Evolutionary conservation across 2,797 vertebrate genomes (phyloP), one percentile per base, ranked within the genome.

Genomic region (Poeciliopsis presidionis): DNA sequence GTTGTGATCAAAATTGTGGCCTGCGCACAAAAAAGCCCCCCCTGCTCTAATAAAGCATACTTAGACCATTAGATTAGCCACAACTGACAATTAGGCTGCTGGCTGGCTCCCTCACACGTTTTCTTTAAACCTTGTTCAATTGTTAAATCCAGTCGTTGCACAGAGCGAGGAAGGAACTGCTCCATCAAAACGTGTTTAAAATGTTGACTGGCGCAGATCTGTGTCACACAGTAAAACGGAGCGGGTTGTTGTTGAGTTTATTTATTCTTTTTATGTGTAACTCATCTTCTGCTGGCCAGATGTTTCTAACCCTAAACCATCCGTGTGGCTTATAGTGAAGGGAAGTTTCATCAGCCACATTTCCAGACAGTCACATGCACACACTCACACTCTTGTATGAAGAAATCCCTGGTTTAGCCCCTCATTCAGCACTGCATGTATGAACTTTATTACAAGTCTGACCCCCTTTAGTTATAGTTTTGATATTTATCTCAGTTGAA

Each of bases 1-100:
- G 90, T 84, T 85, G 84, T 83, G 85, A 90, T 89, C 81, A 82
- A 87, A 90, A 86, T 80, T 86, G 89, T 16, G 75, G 87, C 13
- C 33, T 78, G 45, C 73, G 79, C 76, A 83, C 85, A 84, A 55
- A 88, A 51, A 85, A 41, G 55, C 81, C 75, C 78, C 78, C 79
- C 77, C 77, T 33, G 7, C 78, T 82, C 82, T 83, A 86, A 84
- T 83, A 87, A 89, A 89, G 86, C 90, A 86, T 87, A 85, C 90
- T 91, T 87, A 86, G 89, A 86, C 86, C 82, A 85, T 91, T 90
- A 91, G 82, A 90, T 88, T 85, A 84, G 85, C 90, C 91, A 84
- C 90, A 91, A 83, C 79, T 84, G 78, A 85, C 87, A 92, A 93
- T 91, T 88, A 91, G 41, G 53, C 79, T 75, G 63, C 59, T 88